Evolutionary conservation across 1,140 invertebrate species (phyloP).

Genomic region (Eufriesea mexicana): DNA sequence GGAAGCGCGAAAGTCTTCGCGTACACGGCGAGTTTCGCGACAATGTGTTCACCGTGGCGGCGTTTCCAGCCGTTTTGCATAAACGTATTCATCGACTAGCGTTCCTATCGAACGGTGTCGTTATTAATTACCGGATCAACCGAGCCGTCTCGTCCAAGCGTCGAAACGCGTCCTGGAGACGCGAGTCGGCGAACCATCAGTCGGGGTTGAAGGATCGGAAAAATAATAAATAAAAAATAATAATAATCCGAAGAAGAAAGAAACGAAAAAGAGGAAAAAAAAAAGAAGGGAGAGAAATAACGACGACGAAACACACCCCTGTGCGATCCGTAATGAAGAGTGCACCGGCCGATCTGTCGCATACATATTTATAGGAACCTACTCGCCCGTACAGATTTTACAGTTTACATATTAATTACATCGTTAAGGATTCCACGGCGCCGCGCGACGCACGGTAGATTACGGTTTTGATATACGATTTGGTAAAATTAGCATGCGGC

Average conservation of each 20-base stretch:
- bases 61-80: neutral
- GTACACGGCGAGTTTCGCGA: neutral
- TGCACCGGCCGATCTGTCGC: slow-evolving; percentile 34
- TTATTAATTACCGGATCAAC: neutral
- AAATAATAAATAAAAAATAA: neutral
- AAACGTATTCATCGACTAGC: neutral
- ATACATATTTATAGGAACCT: slow-evolving; percentile 54
- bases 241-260: too few relatives aligned
- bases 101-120: neutral
- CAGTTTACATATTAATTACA: slow-evolving; percentile 59
- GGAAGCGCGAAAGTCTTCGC: neutral
- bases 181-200: neutral
- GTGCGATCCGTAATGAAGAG: slow-evolving; percentile 39
- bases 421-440: slow-evolving; percentile 53
- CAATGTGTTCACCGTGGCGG: neutral
- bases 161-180: neutral
- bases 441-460: slow-evolving; percentile 34
- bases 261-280: too few relatives aligned
- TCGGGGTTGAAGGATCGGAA: neutral
- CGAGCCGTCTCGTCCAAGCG: neutral
- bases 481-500: slow-evolving; percentile 22
- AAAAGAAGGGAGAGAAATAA: too few relatives aligned
- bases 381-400: slow-evolving; percentile 44
- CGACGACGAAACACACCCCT: neutral
- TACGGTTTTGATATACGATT: slow-evolving; percentile 46